Evolutionary conservation across 2,797 vertebrate genomes (phyloP).

Genomic region (Hirundo rustica): DNA sequence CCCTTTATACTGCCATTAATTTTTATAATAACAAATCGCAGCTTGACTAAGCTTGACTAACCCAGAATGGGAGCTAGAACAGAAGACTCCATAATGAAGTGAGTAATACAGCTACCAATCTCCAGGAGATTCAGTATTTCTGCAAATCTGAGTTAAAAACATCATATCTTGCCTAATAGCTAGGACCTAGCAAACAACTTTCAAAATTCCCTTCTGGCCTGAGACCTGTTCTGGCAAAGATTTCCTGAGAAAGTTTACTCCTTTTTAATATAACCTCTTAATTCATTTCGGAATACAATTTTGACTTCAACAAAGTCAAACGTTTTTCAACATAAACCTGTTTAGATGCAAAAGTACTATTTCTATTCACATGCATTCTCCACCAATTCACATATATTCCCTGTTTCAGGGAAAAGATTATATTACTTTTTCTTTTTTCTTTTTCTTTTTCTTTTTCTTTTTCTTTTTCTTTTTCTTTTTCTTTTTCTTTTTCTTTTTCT

Average conservation of each 20-base stretch:
- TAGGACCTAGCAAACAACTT: not conserved
- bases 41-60: not conserved
- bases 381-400: not conserved
- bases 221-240: not conserved
- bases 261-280: not conserved
- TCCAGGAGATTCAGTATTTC: not conserved
- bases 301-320: not conserved
- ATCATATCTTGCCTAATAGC: not conserved
- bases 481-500: rapidly evolving
- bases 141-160: not conserved
- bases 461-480: not conserved
- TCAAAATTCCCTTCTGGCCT: not conserved
- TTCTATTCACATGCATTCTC: not conserved
- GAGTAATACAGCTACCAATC: not conserved
- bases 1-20: not conserved
- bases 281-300: not conserved
- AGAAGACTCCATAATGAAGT: not conserved
- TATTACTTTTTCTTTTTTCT: not conserved
- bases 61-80: not conserved
- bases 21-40: not conserved
- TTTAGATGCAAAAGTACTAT: not conserved
- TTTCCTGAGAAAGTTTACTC: not conserved
- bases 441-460: not conserved
- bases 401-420: not conserved
- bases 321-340: not conserved